A percentile compares a stretch with the other conserved stretches of the same genome.
These are phyloP conservation scores for Anguilla obscura DNA, from an alignment of 2,797 vertebrate genomes.

Conservation along the genomic window DNA sequence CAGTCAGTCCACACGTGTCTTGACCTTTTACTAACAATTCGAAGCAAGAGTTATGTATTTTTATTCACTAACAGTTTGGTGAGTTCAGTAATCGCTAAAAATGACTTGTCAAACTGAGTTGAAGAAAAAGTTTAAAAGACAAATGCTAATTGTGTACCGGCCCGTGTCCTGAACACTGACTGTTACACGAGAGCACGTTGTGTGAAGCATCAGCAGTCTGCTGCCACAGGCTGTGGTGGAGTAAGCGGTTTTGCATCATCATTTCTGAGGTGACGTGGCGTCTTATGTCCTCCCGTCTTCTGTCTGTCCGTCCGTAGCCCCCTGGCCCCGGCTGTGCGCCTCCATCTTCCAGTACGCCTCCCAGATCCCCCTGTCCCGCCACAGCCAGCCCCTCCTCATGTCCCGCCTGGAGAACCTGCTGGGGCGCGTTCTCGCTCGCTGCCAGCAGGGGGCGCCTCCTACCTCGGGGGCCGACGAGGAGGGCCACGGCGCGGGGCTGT, in stretches of 20 bases:
- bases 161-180: too few relatives aligned
- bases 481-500: slow-evolving; percentile 46
- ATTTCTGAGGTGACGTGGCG: background rate
- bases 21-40: too few relatives aligned
- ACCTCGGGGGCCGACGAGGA: slow-evolving; percentile 47
- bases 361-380: slow-evolving; percentile 75
- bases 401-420: slow-evolving; percentile 86
- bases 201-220: too few relatives aligned
- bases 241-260: too few relatives aligned
- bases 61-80: background rate
- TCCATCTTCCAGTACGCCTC: slow-evolving; percentile 79
- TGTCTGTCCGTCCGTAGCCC: slow-evolving; percentile 63
- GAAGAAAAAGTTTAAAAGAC: too few relatives aligned
- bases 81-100: background rate
- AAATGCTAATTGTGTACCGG: background rate
- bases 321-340: slow-evolving; percentile 78
- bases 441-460: slow-evolving; percentile 33
- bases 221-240: background rate
- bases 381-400: slow-evolving; percentile 81
- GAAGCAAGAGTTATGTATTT: too few relatives aligned
- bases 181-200: too few relatives aligned
- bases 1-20: too few relatives aligned
- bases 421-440: slow-evolving; percentile 63
- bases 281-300: background rate
- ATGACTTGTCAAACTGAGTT: background rate